phyloP scores from a whole-genome alignment of 2,888 invertebrate genomes.

The Ligdia adustata region DNA sequence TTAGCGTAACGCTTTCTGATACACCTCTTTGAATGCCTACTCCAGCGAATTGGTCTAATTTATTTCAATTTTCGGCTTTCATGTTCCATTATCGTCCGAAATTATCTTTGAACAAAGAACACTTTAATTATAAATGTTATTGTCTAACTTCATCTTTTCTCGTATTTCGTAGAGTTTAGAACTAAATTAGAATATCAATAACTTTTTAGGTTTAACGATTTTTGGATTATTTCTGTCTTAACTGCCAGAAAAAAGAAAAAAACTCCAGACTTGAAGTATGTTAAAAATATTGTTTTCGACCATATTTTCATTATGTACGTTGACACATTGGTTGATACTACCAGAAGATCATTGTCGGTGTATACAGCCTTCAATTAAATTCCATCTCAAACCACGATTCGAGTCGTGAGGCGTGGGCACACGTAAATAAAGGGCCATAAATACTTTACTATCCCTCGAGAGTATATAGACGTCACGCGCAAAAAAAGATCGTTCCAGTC shows the following conservation, averaged over 20 bases:
- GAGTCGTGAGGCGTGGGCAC: conserved; percentile 32
- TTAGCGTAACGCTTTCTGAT: conserved; percentile 41
- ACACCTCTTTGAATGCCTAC: conserved; percentile 40
- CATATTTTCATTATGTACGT: too few species aligned
- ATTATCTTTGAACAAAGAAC: conserved; percentile 51
- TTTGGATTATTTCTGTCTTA: too few species aligned
- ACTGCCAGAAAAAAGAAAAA: too few species aligned
- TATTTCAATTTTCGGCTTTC: conserved; percentile 55
- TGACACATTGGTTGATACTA: too few species aligned
- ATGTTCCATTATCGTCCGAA: conserved; percentile 50
- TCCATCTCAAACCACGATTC: conserved; percentile 10
- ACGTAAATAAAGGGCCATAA: conserved; percentile 52
- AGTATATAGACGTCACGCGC: conserved; percentile 48
- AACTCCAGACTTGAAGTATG: too few species aligned
- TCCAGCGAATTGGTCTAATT: conserved; percentile 45
- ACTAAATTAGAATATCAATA: conserved; percentile 28
- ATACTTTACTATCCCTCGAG: conserved; percentile 46
- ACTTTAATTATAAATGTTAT: conserved; percentile 47
- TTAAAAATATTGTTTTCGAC: too few species aligned
- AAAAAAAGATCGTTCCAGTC: conserved; percentile 46
- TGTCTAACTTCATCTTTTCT: conserved; percentile 44
- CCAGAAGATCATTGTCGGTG: too few species aligned
- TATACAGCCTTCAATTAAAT: too few species aligned
- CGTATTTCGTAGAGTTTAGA: conserved; percentile 40
- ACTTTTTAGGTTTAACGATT: conserved; percentile 14